Conservation (phyloP, 2,797 vertebrate genomes). For the Dermochelys coriacea region DNA sequence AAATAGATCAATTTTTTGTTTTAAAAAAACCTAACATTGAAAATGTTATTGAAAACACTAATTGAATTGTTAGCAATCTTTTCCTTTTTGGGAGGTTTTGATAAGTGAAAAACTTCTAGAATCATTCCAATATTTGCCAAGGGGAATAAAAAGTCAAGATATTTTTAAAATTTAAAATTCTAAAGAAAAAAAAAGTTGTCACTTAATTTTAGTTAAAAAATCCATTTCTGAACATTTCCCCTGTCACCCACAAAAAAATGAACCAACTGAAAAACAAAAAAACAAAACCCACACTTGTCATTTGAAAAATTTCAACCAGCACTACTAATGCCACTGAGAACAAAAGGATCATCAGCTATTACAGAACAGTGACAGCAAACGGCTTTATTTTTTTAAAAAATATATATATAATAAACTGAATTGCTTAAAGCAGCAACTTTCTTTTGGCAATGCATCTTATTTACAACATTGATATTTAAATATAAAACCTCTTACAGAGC, state of each 20-base stretch:
- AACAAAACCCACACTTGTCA: neutral
- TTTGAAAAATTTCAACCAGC: neutral
- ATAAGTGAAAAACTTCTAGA: neutral
- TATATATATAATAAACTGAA: rapidly evolving
- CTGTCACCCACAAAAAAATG: neutral
- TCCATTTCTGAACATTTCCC: neutral
- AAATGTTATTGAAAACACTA: neutral
- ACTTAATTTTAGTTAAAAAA: neutral
- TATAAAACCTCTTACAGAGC: neutral
- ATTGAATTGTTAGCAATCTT: neutral
- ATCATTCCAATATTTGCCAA: neutral
- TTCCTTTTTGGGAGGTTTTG: neutral
- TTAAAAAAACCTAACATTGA: neutral
- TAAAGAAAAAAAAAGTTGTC: neutral
- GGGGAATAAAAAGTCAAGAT: neutral
- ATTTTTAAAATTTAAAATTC: neutral
- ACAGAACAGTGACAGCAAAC: neutral
- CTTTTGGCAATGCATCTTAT: neutral
- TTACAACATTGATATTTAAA: neutral
- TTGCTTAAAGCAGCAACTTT: neutral
- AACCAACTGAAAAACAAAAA: neutral
- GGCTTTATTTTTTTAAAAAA: neutral
- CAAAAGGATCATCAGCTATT: neutral
- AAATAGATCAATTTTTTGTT: neutral
- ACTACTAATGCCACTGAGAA: neutral